Conservation (phyloP, 2,797 vertebrate species). For the Choloepus didactylus region DNA sequence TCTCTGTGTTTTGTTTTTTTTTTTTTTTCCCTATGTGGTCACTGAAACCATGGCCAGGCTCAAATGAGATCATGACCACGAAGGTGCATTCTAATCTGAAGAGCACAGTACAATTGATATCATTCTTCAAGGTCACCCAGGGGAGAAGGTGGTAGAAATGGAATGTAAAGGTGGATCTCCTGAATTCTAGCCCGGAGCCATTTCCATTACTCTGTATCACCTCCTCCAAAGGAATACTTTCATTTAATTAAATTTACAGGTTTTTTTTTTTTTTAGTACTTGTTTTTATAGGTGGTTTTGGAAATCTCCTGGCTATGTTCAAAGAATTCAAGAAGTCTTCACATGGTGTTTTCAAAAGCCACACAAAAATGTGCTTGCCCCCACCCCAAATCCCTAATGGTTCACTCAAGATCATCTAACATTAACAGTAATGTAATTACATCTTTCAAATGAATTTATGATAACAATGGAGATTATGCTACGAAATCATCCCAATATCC, state of each 20-base stretch:
- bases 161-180: neutral
- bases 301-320: neutral
- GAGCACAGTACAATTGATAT: neutral
- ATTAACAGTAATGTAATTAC: neutral
- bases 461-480: neutral
- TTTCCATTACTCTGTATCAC: neutral
- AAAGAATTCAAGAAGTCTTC: constrained; percentile 44
- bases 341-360: neutral
- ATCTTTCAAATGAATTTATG: neutral
- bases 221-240: neutral
- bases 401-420: neutral
- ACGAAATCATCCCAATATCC: neutral
- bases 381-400: neutral
- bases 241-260: neutral
- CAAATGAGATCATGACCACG: neutral
- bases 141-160: neutral
- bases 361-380: neutral
- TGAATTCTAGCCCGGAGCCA: neutral
- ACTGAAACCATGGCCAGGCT: neutral
- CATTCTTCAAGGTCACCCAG: neutral
- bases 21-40: neutral
- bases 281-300: neutral
- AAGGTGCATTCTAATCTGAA: neutral
- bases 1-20: neutral
- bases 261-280: neutral